phyloP scores from a whole-genome alignment of 1,140 invertebrate genomes.

The Drosophila sulfurigaster region DNA sequence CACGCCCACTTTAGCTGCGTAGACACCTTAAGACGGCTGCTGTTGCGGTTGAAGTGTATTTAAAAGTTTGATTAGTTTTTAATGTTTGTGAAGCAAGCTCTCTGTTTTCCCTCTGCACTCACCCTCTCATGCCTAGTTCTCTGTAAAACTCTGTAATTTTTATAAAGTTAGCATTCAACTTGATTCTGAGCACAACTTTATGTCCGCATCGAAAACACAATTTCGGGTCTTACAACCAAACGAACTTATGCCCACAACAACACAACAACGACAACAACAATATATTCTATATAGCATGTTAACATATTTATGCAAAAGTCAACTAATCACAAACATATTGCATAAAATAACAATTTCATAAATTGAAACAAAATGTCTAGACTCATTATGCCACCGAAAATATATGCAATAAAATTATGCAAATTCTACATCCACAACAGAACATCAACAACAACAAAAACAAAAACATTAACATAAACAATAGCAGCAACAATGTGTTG shows the following conservation, averaged over 20 bases:
- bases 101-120: slow-evolving; percentile 15
- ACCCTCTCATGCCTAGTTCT: neutral
- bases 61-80: slow-evolving; percentile 84
- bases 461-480: slow-evolving; percentile 3
- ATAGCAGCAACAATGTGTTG: slow-evolving; percentile 8
- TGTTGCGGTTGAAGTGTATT: slow-evolving; percentile 79
- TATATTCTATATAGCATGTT: neutral
- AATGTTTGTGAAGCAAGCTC: slow-evolving; percentile 70
- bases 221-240: neutral
- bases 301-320: slow-evolving; percentile 63
- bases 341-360: slow-evolving; percentile 72
- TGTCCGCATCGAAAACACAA: slow-evolving; percentile 22
- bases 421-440: slow-evolving; percentile 48
- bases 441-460: slow-evolving; percentile 15
- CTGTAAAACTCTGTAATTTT: slow-evolving; percentile 44
- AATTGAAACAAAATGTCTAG: slow-evolving; percentile 74
- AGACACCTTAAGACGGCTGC: slow-evolving; percentile 59
- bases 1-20: slow-evolving; percentile 60
- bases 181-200: slow-evolving; percentile 24
- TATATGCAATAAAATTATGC: slow-evolving; percentile 73
- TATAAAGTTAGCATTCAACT: slow-evolving; percentile 54
- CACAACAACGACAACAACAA: neutral
- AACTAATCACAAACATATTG: slow-evolving; percentile 75
- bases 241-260: neutral
- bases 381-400: slow-evolving; percentile 69